Evolutionary conservation across 2,113 vertebrate species (phyloP).

Genomic region (Ceyx cyanopectus): DNA sequence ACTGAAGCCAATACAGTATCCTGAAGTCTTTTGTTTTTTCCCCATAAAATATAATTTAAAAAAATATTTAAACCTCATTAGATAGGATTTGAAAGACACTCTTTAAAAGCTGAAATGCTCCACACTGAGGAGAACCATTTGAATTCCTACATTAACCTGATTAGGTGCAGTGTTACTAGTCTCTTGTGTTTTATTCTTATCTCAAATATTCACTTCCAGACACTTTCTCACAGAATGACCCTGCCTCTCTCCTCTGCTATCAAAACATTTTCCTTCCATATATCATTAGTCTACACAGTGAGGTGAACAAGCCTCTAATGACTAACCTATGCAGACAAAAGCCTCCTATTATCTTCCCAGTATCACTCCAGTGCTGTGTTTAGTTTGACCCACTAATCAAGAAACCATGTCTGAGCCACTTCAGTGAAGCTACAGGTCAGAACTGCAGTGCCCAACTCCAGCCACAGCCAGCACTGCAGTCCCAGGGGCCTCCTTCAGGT

Average conservation of each 20-base stretch:
- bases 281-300: not conserved
- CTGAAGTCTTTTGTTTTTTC: not conserved
- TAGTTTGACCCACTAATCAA: conserved; percentile 38
- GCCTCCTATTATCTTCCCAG: not conserved
- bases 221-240: not conserved
- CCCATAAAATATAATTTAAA: not conserved
- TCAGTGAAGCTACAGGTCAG: conserved; percentile 14
- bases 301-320: conserved; percentile 2
- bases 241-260: not conserved
- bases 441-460: conserved; percentile 11
- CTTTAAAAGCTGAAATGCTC: not conserved
- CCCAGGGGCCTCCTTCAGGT: not conserved
- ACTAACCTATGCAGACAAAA: not conserved
- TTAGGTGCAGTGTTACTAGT: not conserved
- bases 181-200: not conserved
- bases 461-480: not conserved
- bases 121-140: not conserved
- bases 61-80: not conserved
- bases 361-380: not conserved
- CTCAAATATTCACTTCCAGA: not conserved
- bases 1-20: not conserved
- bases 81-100: not conserved
- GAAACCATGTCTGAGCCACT: conserved; percentile 7
- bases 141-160: not conserved
- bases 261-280: not conserved